Evolutionary conservation across 53 echinoderm and acorn worm species (phyloP), one percentile per base, ranked within the genome.

Genomic region (Stichopus horrens): DNA sequence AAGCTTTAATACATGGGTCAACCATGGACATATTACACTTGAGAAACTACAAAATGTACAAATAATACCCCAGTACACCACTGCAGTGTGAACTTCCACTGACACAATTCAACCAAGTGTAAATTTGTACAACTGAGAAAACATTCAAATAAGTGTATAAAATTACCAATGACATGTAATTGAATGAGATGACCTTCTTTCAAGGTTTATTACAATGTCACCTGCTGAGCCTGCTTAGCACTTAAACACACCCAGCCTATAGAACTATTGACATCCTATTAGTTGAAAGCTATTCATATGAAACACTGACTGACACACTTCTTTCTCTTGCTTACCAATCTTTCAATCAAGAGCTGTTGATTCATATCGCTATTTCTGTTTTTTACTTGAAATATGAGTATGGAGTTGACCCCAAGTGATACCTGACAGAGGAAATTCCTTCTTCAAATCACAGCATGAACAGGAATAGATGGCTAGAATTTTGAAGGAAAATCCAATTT

Each of bases 401-500:
- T n/a, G 19, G 18, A 56, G 58, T 56, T 81, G 81, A 81, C 81
- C 81, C 37, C 56, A 81, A 56, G 81, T 22, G 20, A 81, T 56
- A 81, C 56, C 56, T 55, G 57, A 7, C 57, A 56, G 58, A 81
- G 81, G 81, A 81, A 81, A 81, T 81, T 81, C 56, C 57, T 81
- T 58, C 81, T 81, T 81, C 18, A 81, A 81, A 81, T 81, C 81
- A 57, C 81, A 81, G 81, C 81, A 81, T 57, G 81, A 81, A 81
- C 57, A 81, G 56, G 81, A 81, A 81, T 18, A 57, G n/a, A 57
- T 13, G n/a, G 71, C 71, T 57, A 56, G 9, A 81, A 81, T n/a
- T 57, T 81, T 81, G 56, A 58, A 81, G 9, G 8, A 16, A 56
- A 81, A 81, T 56, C 57, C 56, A 81, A 81, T 81, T 81, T 81